Evolutionary conservation across 2,888 invertebrate genomes (phyloP), one percentile per base, ranked within the genome.

Genomic region (Drosophila atripex): DNA sequence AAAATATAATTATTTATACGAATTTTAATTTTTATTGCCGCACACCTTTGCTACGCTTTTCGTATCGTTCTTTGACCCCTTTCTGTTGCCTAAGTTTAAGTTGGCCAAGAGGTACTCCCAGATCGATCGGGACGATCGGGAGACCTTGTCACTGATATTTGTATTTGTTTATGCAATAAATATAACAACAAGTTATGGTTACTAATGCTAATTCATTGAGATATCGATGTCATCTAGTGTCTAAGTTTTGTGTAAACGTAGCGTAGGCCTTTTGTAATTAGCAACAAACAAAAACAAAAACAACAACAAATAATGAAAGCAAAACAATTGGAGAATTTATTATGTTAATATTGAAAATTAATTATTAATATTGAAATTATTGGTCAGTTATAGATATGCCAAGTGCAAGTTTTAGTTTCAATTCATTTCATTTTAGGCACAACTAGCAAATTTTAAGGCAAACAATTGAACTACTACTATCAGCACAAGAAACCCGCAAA

Each of bases 261-360:
- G 88, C 68, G 83, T 87, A 88, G 88, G 86, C 75, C 73, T 78
- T 84, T 75, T 85, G 83, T 88, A 85, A 88, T 85, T 87, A 87
- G 74, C 71, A 71, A 75, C 47, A 66, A 66, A 78, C 18, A 54
- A 55, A 51, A 51, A 58, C 12, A 51, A 32, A 45, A 69, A 69
- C 14, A 30, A 38, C 25, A 63, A 50, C n/a, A n/a, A 30, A 38
- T 32, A 63, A 50, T 25, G 54, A 28, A 47, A 12, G 45, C 39
- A 45, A 77, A 76, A 64, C 58, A 77, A 73, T 80, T 86, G 73
- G 54, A 71, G 87, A 84, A 86, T 88, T 88, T 86, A 88, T 80
- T 85, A 80, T 65, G 64, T 80, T 80, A 75, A 63, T 57, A 69
- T 69, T 55, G 45, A 58, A 57, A 53, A 52, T 59, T 55, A 21